Percentiles rank a stretch among this genome's conserved stretches.
phyloP scores from a whole-genome alignment of 2,888 invertebrate genomes.

The Drosophila siamana region DNA sequence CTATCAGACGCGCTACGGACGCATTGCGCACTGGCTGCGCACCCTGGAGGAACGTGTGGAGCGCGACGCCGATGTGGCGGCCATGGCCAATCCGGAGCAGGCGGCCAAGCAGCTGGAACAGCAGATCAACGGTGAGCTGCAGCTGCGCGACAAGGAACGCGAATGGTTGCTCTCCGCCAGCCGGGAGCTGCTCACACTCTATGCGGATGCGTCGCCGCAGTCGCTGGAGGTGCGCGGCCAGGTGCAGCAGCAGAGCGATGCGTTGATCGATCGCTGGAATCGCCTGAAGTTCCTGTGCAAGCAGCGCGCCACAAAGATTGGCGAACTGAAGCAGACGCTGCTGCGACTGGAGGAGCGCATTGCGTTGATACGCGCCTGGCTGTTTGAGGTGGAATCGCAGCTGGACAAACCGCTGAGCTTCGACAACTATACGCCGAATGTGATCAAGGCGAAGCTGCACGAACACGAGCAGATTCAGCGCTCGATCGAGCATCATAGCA shows the following conservation, averaged over 20 bases:
- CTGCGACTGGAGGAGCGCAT: constrained; percentile 90
- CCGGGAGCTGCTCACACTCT: constrained; percentile 87
- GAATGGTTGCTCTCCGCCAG: constrained; percentile 92
- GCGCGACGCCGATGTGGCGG: constrained; percentile 86
- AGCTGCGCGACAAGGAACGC: constrained; percentile 91
- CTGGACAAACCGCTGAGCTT: constrained; percentile 89
- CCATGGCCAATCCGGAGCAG: constrained; percentile 90
- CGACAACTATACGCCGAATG: constrained; percentile 88
- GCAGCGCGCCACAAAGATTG: constrained; percentile 90
- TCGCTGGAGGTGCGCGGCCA: constrained; percentile 87
- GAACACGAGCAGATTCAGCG: constrained; percentile 91
- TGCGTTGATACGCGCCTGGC: constrained; percentile 90
- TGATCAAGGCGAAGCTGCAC: constrained; percentile 89
- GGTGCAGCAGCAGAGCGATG: constrained; percentile 87
- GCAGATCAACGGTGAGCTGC: constrained; percentile 91
- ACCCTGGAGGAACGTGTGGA: constrained; percentile 89
- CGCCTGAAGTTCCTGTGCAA: constrained; percentile 89
- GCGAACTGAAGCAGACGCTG: constrained; percentile 90
- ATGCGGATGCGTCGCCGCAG: constrained; percentile 88
- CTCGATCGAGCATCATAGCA: constrained; percentile 91
- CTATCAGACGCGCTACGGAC: constrained; percentile 89
- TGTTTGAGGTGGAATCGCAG: constrained; percentile 90
- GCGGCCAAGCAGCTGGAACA: constrained; percentile 90
- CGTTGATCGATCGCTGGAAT: constrained; percentile 90
- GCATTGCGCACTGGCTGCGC: constrained; percentile 90